Percentiles rank a stretch among this genome's conserved stretches.
Conservation (phyloP, 2,113 vertebrate genomes). For the Paradisaea rubra region DNA sequence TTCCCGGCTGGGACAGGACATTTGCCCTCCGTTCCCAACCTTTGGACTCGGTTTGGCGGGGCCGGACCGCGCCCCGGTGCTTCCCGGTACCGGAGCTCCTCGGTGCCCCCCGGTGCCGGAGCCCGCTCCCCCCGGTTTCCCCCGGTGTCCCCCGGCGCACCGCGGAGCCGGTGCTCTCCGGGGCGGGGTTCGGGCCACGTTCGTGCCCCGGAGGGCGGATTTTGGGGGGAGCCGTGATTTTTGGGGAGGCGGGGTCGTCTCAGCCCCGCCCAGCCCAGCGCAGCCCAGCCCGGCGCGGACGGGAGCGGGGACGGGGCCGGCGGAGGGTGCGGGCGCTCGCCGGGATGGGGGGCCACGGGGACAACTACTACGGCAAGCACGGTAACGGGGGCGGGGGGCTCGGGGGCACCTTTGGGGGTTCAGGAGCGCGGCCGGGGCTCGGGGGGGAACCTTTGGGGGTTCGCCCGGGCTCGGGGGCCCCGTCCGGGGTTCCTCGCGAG, state of each 20-base stretch:
- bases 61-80: background rate
- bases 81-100: background rate
- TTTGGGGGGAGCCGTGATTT: background rate
- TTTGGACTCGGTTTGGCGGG: background rate
- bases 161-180: background rate
- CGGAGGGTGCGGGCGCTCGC: background rate
- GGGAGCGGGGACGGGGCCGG: background rate
- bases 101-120: background rate
- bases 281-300: background rate
- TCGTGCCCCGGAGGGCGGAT: background rate
- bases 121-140: background rate
- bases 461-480: background rate
- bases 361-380: background rate
- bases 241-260: background rate
- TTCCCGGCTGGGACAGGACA: background rate
- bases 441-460: too few species aligned
- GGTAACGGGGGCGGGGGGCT: too few species aligned
- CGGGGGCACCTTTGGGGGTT: too few species aligned
- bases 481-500: background rate
- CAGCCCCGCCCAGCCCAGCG: background rate
- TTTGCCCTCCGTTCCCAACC: background rate
- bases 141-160: background rate
- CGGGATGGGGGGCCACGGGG: background rate
- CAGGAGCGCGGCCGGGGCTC: too few species aligned
- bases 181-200: background rate